Evolutionary conservation across 2,888 invertebrate genomes (phyloP), one percentile per base, ranked within the genome.

Genomic region (Synergus japonicus): DNA sequence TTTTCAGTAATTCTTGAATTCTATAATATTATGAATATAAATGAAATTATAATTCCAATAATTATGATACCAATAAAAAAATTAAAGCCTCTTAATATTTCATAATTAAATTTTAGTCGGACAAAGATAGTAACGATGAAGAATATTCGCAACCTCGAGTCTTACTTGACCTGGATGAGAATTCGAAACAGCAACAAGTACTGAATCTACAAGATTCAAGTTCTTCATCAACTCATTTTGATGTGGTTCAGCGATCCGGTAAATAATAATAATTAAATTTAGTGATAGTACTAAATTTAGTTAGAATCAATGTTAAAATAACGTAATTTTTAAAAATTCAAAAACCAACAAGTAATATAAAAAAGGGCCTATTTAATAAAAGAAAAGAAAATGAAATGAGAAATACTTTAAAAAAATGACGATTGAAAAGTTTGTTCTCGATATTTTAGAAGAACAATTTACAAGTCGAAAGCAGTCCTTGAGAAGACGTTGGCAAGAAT

Each of bases 81-180:
- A 37, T 37, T 4, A 37, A 37, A 37, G 37, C 5, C 37, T 37
- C 4, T 37, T 5, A 37, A 15, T 13, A 76, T 22, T 8, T 49
- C 41, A 10, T 60, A 54, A 78, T 41, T 44, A 12, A 65, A 66
- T 84, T 87, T 10, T 78, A 91, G 91, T 87, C 90, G 7, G 90
- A 90, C 18, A 89, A 91, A 64, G 91, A 90, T 65, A 90, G 90
- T 81, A 89, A 87, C 65, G 89, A 90, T 22, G 90, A 90, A 18
- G 88, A 86, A 37, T 88, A 88, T 78, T 76, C 82, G 10, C 88
- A 85, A 49, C 90, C 91, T 9, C 92, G 91, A 0, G 87, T 92
- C n/a, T 84, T 92, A 60, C 82, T 92, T 69, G 92, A 92, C 80
- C 84, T 92, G 22, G 92, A 92, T 77, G 91, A 92, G 78, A 91